Base-by-base conservation (phyloP, 2,888 invertebrate genomes). In the Oscheius onirici region DNA sequence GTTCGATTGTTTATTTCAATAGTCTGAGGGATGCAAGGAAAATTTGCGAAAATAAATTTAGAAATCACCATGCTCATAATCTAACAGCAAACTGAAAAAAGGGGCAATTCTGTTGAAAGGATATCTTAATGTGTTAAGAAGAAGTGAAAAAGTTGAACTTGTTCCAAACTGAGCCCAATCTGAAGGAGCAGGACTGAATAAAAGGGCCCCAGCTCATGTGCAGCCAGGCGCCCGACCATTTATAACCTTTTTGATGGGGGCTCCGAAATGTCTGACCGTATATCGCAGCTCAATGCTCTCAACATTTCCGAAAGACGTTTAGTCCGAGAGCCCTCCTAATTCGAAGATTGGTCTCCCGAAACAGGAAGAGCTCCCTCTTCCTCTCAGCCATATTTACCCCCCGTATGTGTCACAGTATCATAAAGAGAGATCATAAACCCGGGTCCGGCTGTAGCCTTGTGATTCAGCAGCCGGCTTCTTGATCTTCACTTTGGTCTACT, bases 251-350 rank as follows among this genome's bases (percentile, higher is more conserved):
- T 60, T 60, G 60, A 60, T 60, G 60, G 60, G 22, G 60, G 60
- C 60, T 60, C 60, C 60, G 60, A 60, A 60, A 60, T 60, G 60
- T 60, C 60, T 60, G 60, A 60, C 60, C 60, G 60, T 60, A 60
- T 60, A 60, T 60, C 43, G 43, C 44, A n/a, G 41, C 43, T 26
- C 49, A 49, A 49, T 43, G 41, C 60, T n/a, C 43, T 10, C 13
- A 40, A 41, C 41, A 60, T 60, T 60, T 60, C 60, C 60, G 60
- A 60, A 60, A 43, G 40, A 40, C 60, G 60, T 60, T 60, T 60
- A 13, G 24, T 13, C 24, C 60, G 60, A 20, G 34, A 34, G 22
- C 41, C 20, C 20, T 20, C n/a, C 60, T 60, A 60, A 60, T 60
- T 60, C 60, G 60, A 60, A 60, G 40, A 60, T 60, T 60, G 60